phyloP scores from a whole-genome alignment of 2,113 vertebrate species.

The Ochotona princeps region DNA sequence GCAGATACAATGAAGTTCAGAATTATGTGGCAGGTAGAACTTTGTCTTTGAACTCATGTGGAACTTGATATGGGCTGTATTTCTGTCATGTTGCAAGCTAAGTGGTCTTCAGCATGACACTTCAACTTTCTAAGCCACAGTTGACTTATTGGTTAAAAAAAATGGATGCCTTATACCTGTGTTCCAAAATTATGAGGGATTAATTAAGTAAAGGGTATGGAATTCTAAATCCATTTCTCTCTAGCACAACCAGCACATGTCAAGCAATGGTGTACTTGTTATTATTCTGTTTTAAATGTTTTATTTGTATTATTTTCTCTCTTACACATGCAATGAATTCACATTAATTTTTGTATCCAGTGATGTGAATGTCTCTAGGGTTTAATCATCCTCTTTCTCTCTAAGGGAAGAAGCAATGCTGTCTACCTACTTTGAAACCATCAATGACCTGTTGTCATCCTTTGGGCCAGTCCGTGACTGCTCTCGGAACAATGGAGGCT shows the following conservation, averaged over 20 bases:
- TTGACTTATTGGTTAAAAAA: background rate
- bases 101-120: background rate
- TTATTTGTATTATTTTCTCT: background rate
- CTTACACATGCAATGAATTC: background rate
- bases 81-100: background rate
- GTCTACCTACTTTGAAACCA: conserved; percentile 98
- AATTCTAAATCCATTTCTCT: background rate
- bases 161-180: background rate
- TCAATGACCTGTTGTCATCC: conserved; percentile 96
- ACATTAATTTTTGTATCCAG: background rate
- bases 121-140: background rate
- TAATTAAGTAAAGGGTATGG: background rate
- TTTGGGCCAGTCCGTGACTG: conserved; percentile 98
- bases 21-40: background rate
- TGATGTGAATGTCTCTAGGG: background rate
- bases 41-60: background rate
- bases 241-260: background rate
- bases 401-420: conserved; percentile 97
- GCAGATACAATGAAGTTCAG: background rate
- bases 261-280: background rate
- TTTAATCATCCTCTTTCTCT: conserved; percentile 83
- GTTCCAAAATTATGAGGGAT: background rate
- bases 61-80: background rate
- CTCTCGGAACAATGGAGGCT: conserved; percentile 96
- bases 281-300: background rate